Conservation (phyloP, 2,888 invertebrate genomes). For the Lissonota sp. region DNA sequence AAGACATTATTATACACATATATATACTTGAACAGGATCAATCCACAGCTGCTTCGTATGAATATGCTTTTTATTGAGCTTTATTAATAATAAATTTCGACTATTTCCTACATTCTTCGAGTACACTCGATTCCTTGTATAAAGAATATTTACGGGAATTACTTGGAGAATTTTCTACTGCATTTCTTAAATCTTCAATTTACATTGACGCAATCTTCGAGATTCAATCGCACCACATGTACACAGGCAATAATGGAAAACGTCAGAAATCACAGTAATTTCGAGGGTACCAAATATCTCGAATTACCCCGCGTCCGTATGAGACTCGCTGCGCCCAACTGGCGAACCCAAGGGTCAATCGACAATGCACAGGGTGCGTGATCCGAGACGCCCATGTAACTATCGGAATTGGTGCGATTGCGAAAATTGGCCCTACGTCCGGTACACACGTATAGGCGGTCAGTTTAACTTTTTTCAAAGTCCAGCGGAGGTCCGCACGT, state of each 20-base stretch:
- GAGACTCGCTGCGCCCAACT: not conserved
- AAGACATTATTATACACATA: constrained; percentile 26
- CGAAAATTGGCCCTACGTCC: constrained; percentile 72
- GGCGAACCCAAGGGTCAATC: constrained; percentile 27
- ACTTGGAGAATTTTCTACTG: no score
- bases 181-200: no score
- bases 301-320: no score
- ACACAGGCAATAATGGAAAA: no score
- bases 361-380: constrained; percentile 56
- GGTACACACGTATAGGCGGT: constrained; percentile 64
- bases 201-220: no score
- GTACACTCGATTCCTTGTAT: no score
- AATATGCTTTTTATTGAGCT: not conserved
- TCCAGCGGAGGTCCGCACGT: constrained; percentile 26
- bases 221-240: no score
- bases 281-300: no score
- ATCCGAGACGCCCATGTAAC: constrained; percentile 57
- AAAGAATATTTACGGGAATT: no score
- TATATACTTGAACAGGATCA: not conserved
- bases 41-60: constrained; percentile 12
- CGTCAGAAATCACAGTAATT: no score
- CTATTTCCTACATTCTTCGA: no score
- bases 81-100: not conserved
- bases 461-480: constrained; percentile 59
- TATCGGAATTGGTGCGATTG: constrained; percentile 71